These are phyloP conservation scores for Brachionus paranguensis DNA, from an alignment of 1,140 invertebrate genomes.

Conservation along the genomic window DNA sequence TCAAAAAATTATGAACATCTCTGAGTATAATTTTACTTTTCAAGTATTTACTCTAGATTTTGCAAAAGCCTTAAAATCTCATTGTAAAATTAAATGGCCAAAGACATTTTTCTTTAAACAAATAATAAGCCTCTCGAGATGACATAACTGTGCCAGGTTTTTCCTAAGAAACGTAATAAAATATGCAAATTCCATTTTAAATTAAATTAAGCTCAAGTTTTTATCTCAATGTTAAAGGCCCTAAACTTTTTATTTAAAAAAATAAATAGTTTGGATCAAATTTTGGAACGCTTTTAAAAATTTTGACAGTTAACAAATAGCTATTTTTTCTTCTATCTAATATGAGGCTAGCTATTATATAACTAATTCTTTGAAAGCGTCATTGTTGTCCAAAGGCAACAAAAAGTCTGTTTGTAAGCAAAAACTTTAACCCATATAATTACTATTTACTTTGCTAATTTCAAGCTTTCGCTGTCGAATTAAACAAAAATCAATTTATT, in stretches of 20 bases:
- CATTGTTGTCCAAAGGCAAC: not conserved
- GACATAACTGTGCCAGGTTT: not conserved
- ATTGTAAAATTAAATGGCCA: not conserved
- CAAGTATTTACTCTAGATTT: not conserved
- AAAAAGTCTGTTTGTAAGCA: not conserved
- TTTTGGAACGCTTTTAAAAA: not conserved
- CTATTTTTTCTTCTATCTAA: not conserved
- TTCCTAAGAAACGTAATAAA: not conserved
- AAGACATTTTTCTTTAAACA: not conserved
- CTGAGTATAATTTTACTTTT: not conserved
- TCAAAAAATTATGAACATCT: not conserved
- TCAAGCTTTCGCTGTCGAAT: not conserved
- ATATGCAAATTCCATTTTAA: not conserved
- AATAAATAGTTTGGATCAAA: not conserved
- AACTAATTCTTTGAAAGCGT: not conserved
- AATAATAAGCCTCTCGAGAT: not conserved
- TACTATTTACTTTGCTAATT: not conserved
- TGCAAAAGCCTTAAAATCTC: not conserved
- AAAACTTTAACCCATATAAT: not conserved
- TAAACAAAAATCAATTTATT: constrained; percentile 24
- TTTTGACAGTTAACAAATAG: not conserved
- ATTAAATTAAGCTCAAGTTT: not conserved
- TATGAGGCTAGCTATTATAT: not conserved
- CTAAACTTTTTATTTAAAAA: not conserved
- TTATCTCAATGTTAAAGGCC: not conserved